phyloP scores from a whole-genome alignment of 23 tunicate species.

The Trididemnum clinides region DNA sequence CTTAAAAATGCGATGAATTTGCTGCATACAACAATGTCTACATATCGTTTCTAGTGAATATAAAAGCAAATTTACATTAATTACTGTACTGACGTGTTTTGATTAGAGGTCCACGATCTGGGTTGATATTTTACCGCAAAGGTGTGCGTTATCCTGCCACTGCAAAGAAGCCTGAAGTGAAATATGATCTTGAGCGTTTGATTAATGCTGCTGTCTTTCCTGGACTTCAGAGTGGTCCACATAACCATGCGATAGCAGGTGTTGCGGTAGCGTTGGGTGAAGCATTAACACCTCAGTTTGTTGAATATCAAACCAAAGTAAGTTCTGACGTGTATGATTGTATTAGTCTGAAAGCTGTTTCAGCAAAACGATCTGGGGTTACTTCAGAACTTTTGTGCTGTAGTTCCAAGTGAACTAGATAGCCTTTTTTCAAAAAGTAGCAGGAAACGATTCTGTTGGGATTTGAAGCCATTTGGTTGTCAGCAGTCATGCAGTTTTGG shows the following conservation, averaged over 20 bases:
- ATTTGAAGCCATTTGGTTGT: not conserved
- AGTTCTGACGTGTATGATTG: not conserved
- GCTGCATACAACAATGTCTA: too few relatives aligned
- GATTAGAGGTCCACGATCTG: constrained; percentile 93
- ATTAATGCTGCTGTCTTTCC: constrained; percentile 99
- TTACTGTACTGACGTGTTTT: too few relatives aligned
- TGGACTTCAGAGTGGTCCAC: constrained; percentile 99
- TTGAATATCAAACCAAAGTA: constrained; percentile 83
- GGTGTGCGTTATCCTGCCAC: constrained; percentile 52
- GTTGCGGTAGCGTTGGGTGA: constrained; percentile 88
- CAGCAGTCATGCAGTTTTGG: not conserved
- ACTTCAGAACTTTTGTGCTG: not conserved
- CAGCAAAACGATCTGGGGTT: not conserved
- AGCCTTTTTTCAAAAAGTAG: too few relatives aligned
- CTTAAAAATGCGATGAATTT: too few relatives aligned
- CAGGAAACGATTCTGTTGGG: not conserved
- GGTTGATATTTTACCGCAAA: constrained; percentile 90
- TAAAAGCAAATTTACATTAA: too few relatives aligned
- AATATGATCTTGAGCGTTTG: constrained; percentile 88
- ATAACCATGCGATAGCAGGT: constrained; percentile 98
- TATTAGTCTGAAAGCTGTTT: not conserved
- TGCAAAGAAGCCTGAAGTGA: constrained; percentile 37
- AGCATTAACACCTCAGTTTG: constrained; percentile 70
- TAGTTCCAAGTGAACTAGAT: not conserved
- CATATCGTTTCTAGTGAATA: too few relatives aligned